Base-by-base conservation (phyloP, 2,888 invertebrate species). In the Perithous albicinctus region DNA sequence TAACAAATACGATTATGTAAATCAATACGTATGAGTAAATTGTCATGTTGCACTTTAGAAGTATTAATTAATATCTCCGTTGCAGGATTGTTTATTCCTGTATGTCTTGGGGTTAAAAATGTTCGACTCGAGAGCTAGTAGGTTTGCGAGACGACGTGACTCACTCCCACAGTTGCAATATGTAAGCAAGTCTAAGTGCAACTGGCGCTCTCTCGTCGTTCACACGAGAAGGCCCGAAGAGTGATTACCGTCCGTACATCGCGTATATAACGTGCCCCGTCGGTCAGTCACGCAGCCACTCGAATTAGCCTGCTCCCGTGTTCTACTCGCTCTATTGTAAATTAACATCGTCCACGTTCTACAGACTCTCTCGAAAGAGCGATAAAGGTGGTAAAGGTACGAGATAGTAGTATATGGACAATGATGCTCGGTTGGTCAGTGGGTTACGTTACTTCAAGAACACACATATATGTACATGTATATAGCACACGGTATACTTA, bases 261-360 rank as follows among this genome's bases (percentile, higher is more conserved):
- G 56, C 38, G 41, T 70, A 15, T 54, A 23, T 26, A 70, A 56
- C 54, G 29, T 70, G 26, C 56, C 41, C 38, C 41, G 69, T 5
- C 41, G 56, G 69, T 41, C 54, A 70, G 56, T 70, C 69, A 70
- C 69, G 56, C 69, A 70, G 69, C 10, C 69, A 56, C 69, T 70
- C 69, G 69, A 70, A 70, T 70, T 70, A 70, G 69, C 69, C 56
- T 15, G 41, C 20, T 4, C 18, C 69, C 26, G 69, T 70, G 26
- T 56, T 56, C 56, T 12, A 38, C 54, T 41, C 54, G 26, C 26
- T 56, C 56, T 56, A 56, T 70, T 70, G 69, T 70, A 38, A 70
- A 56, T 70, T 70, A 70, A 70, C 69, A 70, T 56, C 69, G 69
- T 70, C 69, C 54, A 15, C 29, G 69, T 54, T 70, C 32, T 23